phyloP scores from a whole-genome alignment of 2,888 invertebrate species.

The Hybos culiciformis region DNA sequence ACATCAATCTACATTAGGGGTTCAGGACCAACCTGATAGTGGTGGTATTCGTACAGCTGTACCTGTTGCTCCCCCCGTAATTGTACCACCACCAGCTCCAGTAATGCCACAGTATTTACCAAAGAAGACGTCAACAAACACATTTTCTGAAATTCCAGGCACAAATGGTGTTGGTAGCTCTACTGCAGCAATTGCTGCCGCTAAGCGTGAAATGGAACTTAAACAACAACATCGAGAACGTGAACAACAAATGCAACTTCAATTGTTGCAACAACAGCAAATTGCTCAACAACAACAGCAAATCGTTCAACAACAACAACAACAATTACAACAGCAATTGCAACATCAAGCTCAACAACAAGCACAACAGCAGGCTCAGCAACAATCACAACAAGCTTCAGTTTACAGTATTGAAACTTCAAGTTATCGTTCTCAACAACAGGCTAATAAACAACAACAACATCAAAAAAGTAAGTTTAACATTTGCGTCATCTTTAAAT shows the following conservation, averaged over 20 bases:
- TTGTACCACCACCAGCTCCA: constrained; percentile 15
- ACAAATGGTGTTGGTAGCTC: constrained; percentile 34
- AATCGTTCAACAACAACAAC: constrained; percentile 13
- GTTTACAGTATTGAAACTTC: constrained; percentile 35
- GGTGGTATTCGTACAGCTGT: constrained; percentile 14
- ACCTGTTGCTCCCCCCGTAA: constrained; percentile 16
- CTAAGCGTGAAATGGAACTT: constrained; percentile 20
- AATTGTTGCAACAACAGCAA: constrained; percentile 18
- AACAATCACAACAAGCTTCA: constrained; percentile 27
- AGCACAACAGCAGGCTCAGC: constrained; percentile 13
- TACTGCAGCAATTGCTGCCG: constrained; percentile 21
- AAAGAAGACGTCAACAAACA: constrained; percentile 26
- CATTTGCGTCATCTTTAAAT: too few relatives aligned
- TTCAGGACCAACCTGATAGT: constrained; percentile 20
- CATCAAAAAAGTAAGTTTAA: too few relatives aligned
- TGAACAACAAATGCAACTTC: constrained; percentile 19
- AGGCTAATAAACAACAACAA: constrained; percentile 7
- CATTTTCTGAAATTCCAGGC: constrained; percentile 34
- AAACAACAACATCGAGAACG: constrained; percentile 16
- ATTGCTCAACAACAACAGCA: constrained; percentile 12
- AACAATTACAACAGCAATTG: constrained; percentile 15
- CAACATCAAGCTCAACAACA: constrained; percentile 19
- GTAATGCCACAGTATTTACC: constrained; percentile 24
- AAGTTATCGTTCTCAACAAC: constrained; percentile 19
- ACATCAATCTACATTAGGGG: constrained; percentile 32